A percentile compares a stretch with the other conserved stretches of the same genome.
Evolutionary conservation across 2,888 invertebrate genomes (phyloP).

Genomic region (Lampropteryx suffumata): DNA sequence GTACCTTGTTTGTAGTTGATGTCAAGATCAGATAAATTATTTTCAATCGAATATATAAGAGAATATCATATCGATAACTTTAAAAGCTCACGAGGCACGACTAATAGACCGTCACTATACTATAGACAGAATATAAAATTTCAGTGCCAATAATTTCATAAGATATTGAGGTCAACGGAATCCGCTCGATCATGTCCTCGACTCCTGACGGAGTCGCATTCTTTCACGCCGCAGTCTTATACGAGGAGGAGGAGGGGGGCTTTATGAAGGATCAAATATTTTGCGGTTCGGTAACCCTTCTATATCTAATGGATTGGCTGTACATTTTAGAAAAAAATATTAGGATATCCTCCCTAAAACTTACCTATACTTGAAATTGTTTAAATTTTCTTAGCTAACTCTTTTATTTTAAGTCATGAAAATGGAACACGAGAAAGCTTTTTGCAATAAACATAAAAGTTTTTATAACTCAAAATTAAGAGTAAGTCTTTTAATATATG

Average conservation of each 20-base stretch:
- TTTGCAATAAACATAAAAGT: no score
- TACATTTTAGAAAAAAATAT: not conserved
- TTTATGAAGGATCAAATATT: conserved; percentile 36
- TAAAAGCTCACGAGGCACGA: not conserved
- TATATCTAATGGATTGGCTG: conserved; percentile 27
- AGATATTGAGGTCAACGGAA: conserved; percentile 39
- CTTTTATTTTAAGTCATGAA: no score
- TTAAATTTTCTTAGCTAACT: no score
- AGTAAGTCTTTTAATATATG: no score
- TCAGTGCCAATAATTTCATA: conserved; percentile 38
- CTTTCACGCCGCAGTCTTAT: conserved; percentile 24
- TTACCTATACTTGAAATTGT: no score
- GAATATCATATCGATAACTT: conserved; percentile 7
- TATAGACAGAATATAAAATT: conserved; percentile 33
- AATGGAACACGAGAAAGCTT: no score
- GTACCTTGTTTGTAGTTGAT: no score
- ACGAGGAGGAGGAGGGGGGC: conserved; percentile 1
- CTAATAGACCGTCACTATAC: conserved; percentile 6
- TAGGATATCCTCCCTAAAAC: no score
- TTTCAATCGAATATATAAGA: no score
- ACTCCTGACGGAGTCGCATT: conserved; percentile 29
- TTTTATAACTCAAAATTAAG: no score
- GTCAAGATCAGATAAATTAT: no score
- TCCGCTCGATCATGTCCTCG: conserved; percentile 29
- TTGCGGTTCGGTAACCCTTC: conserved; percentile 30